A percentile compares a stretch with the other conserved stretches of the same genome.
Conservation (phyloP, 2,113 vertebrate genomes). For the Chloropsis cyanopogon region DNA sequence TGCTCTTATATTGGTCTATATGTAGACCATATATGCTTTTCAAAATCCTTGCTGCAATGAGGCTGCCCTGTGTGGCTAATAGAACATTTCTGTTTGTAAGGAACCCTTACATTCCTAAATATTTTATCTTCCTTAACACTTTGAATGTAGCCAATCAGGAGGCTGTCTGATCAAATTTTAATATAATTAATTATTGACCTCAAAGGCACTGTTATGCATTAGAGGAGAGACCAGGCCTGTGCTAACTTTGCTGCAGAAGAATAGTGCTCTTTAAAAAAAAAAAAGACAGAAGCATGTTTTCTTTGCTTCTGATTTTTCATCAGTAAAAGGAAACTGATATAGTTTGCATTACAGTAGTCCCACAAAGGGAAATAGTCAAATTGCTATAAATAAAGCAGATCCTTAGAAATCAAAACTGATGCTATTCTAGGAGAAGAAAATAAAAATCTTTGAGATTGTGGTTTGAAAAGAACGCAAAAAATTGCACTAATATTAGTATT, state of each 20-base stretch:
- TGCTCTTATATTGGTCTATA: no score
- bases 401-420: not conserved
- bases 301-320: not conserved
- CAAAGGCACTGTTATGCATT: not conserved
- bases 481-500: not conserved
- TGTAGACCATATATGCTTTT: not conserved
- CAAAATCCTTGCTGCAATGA: not conserved
- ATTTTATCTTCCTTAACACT: not conserved
- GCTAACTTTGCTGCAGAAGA: not conserved
- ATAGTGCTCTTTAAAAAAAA: not conserved
- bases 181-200: not conserved
- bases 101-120: not conserved
- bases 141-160: not conserved
- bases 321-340: not conserved
- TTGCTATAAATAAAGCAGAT: not conserved
- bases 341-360: not conserved
- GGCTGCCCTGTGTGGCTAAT: not conserved
- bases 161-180: not conserved
- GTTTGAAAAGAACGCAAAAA: not conserved
- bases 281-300: not conserved
- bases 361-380: not conserved
- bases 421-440: not conserved
- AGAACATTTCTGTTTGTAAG: not conserved
- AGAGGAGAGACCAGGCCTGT: not conserved
- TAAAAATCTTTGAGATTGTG: not conserved